Base-by-base conservation (phyloP, 2,113 vertebrate genomes). In the Laticauda colubrina region DNA sequence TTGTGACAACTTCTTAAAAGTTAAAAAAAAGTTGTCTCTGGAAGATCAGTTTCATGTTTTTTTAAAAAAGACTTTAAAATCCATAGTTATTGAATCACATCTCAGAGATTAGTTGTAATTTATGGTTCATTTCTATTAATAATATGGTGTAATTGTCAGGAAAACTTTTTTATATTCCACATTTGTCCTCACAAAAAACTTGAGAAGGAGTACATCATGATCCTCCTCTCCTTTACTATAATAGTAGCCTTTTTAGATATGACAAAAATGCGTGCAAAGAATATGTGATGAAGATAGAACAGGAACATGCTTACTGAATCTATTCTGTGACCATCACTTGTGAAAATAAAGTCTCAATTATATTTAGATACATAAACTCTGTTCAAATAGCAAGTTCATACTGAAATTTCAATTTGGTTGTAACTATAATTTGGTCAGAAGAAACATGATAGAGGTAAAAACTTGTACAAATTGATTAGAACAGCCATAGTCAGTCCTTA, bases 21-120 rank as follows among this genome's bases (percentile, higher is more conserved):
- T 91, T 45, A 81, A 91, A 91, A 89, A 96, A 95, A 95, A 51
- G 89, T 95, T 95, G 94, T 95, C 92, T 94, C 94, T 91, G 92
- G 95, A 96, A 95, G 95, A 95, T 95, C 95, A 95, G 90, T 86
- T 91, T 57, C 86, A 69, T 93, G 94, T 93, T 94, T 95, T 95
- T 93, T 94, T 94, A 96, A 92, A 95, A 91, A 43, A 94, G 81
- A 75, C 92, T 94, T 95, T 95, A 94, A 95, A 91, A 89, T 94
- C 94, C 95, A 95, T 93, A 92, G 91, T 5, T 95, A 94, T 94
- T 96, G 96, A 96, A 96, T 94, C 90, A 93, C 1, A 29, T 94
- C 94, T 96, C 94, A 91, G 24, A 93, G 93, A 51, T 48, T 92
- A n/a, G 90, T 90, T 89, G 81, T 96, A 95, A 94, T 88, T 94